Conservation (phyloP, 2,888 invertebrate genomes). For the Ashinkailepas kermadecensis region DNA sequence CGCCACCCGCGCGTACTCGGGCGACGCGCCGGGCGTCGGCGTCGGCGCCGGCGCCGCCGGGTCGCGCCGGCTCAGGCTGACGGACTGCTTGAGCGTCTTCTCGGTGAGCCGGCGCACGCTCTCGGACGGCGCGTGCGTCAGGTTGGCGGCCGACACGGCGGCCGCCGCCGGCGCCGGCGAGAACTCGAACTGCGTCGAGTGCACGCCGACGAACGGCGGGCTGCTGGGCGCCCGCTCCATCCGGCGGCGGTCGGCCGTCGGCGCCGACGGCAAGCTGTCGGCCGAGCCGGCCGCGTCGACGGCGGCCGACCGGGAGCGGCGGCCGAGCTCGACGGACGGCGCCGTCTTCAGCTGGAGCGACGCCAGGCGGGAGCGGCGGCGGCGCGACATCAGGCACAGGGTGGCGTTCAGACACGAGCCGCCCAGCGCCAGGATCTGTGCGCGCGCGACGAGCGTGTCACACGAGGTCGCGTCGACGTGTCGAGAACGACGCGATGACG, state of each 20-base stretch:
- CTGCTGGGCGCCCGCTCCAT: background rate
- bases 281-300: background rate
- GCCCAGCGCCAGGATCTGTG: background rate
- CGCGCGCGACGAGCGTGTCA: background rate
- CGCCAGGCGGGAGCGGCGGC: background rate
- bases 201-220: background rate
- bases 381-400: background rate
- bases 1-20: background rate
- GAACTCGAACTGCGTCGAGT: background rate
- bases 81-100: slow-evolving; percentile 1
- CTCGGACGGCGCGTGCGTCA: background rate
- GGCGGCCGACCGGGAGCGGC: background rate
- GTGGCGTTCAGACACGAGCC: background rate
- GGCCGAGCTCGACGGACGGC: background rate
- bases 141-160: background rate
- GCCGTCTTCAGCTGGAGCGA: background rate
- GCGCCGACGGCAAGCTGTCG: background rate
- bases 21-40: background rate
- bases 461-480: background rate
- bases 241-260: background rate
- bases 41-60: background rate
- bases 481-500: no score
- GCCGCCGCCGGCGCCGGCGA: background rate
- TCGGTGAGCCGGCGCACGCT: slow-evolving; percentile 3
- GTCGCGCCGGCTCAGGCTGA: background rate